Conservation (phyloP, 1,140 invertebrate genomes). For the Eupristina koningsbergeri region DNA sequence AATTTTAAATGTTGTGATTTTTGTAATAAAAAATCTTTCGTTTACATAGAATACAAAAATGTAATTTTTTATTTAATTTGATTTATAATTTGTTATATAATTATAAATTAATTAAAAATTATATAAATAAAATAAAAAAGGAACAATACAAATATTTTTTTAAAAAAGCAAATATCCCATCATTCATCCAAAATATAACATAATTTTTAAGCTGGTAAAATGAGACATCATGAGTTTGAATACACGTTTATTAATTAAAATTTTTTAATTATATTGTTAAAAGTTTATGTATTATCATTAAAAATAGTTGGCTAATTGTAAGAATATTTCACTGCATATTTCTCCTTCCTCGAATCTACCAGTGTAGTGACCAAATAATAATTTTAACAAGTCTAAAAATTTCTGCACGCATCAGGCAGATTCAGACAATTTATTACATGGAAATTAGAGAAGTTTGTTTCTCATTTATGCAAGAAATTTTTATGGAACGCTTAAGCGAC, state of each 20-base stretch:
- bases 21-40: too few species aligned
- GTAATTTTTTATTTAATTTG: too few species aligned
- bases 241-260: slow-evolving; percentile 48
- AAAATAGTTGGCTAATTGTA: too few species aligned
- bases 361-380: slow-evolving; percentile 42
- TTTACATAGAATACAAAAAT: too few species aligned
- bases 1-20: too few species aligned
- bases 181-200: background rate
- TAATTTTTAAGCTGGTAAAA: background rate
- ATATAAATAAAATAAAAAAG: too few species aligned
- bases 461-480: slow-evolving; percentile 59
- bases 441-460: slow-evolving; percentile 65
- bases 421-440: slow-evolving; percentile 62
- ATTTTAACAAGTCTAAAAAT: slow-evolving; percentile 58
- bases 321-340: slow-evolving; percentile 32
- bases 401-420: too few species aligned
- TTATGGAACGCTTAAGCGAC: slow-evolving; percentile 66
- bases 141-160: too few species aligned
- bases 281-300: slow-evolving; percentile 24
- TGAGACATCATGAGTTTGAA: background rate
- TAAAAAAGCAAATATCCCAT: slow-evolving; percentile 21
- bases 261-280: slow-evolving; percentile 51
- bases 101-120: too few species aligned
- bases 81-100: too few species aligned
- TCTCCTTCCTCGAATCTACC: background rate